Conservation (phyloP, 2,113 vertebrate species). For the Bufo bufo region DNA sequence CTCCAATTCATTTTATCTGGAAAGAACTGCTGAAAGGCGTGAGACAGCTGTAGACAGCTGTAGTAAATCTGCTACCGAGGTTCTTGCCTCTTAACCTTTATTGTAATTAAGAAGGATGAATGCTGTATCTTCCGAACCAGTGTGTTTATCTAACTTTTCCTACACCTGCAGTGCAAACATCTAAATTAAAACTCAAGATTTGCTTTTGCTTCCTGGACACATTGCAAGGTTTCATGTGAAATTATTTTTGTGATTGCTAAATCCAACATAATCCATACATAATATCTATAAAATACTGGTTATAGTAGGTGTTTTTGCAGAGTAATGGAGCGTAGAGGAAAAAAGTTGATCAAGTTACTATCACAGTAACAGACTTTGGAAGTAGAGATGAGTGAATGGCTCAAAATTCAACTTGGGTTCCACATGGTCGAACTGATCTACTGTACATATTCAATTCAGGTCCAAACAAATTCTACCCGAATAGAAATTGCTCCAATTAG, state of each 20-base stretch:
- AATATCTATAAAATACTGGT: neutral
- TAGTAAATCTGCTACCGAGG: neutral
- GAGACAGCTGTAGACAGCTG: neutral
- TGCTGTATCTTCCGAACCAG: neutral
- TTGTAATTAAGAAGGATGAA: constrained; percentile 6
- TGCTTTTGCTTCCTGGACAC: neutral
- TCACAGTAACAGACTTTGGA: too few species aligned
- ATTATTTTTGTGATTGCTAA: neutral
- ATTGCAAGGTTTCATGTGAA: neutral
- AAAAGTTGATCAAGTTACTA: too few species aligned
- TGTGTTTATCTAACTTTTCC: neutral
- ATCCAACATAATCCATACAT: too few species aligned
- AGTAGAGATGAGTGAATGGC: too few species aligned
- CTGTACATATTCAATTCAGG: too few species aligned
- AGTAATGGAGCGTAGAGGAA: neutral
- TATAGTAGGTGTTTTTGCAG: neutral
- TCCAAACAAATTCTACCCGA: too few species aligned
- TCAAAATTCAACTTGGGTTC: too few species aligned
- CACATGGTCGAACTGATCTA: too few species aligned
- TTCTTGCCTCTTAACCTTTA: neutral
- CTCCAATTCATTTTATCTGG: neutral
- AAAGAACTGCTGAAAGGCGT: neutral
- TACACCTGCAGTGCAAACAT: neutral
- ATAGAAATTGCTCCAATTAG: too few species aligned
- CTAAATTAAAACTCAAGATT: neutral